Evolutionary conservation across 2,888 invertebrate species (phyloP).

Genomic region (Rhamphomyia laevipes): DNA sequence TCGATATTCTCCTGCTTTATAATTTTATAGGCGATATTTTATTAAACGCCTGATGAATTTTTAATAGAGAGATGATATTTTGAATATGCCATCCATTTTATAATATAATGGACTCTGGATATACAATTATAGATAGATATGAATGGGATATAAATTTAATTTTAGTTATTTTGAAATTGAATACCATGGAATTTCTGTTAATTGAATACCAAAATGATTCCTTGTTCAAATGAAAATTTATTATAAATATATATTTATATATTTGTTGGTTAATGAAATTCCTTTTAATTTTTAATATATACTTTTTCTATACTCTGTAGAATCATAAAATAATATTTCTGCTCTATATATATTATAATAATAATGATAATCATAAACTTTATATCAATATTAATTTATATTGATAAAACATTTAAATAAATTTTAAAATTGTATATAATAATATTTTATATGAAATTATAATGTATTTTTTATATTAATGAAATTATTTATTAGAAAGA

Average conservation of each 20-base stretch:
- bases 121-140: too few species aligned
- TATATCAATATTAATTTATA: too few species aligned
- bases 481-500: too few species aligned
- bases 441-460: too few species aligned
- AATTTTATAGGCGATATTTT: slow-evolving; percentile 20
- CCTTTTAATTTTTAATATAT: slow-evolving; percentile 1
- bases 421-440: too few species aligned
- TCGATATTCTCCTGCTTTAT: too few species aligned
- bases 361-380: too few species aligned
- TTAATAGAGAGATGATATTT: slow-evolving; percentile 19
- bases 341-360: too few species aligned
- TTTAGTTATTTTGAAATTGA: slow-evolving; percentile 7
- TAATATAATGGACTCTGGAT: slow-evolving; percentile 13
- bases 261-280: slow-evolving; percentile 14
- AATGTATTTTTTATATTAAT: too few species aligned
- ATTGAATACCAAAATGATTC: slow-evolving; percentile 22
- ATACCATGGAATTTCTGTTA: slow-evolving; percentile 18
- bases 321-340: too few species aligned
- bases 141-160: background rate
- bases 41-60: slow-evolving; percentile 22
- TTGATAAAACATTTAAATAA: too few species aligned
- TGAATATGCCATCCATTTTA: slow-evolving; percentile 15
- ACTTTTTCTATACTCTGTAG: too few species aligned
- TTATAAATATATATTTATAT: slow-evolving; percentile 16
- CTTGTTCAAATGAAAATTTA: slow-evolving; percentile 20